Conservation (phyloP, 2,888 invertebrate species). For the Fissipunctia ypsillon region DNA sequence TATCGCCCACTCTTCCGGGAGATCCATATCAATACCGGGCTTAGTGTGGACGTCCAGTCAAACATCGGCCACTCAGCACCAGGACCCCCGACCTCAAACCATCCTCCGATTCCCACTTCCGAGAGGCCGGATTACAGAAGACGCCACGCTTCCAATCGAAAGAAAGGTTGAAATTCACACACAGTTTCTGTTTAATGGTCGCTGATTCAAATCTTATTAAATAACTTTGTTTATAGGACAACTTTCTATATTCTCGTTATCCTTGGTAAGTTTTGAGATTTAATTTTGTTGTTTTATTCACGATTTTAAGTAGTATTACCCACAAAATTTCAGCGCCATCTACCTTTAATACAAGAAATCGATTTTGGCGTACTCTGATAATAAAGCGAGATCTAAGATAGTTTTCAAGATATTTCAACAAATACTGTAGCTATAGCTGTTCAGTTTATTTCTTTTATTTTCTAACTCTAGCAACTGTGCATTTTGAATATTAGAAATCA, state of each 20-base stretch:
- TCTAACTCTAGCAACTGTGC: conserved; percentile 51
- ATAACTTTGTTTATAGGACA: not conserved
- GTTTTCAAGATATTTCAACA: not conserved
- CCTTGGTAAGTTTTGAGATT: rapidly evolving
- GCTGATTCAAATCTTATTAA: conserved; percentile 26
- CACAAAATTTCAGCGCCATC: conserved; percentile 35
- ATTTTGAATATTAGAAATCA: too few species aligned
- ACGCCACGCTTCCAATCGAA: conserved; percentile 98
- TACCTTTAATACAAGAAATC: not conserved
- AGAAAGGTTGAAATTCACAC: conserved; percentile 60
- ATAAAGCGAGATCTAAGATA: not conserved
- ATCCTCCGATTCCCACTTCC: conserved; percentile 97
- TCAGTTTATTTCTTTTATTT: conserved; percentile 67
- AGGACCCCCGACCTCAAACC: conserved; percentile 86
- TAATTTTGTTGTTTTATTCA: not conserved
- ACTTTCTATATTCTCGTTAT: conserved; percentile 33
- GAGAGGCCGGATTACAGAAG: conserved; percentile 99
- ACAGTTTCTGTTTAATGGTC: not conserved
- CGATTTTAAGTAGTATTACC: not conserved
- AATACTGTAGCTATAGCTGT: too few species aligned
- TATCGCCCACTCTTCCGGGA: conserved; percentile 94
- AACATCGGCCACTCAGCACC: conserved; percentile 86
- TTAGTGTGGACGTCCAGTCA: conserved; percentile 99
- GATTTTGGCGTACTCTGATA: not conserved
- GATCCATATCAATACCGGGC: conserved; percentile 99